Conservation (phyloP, 2,888 invertebrate species). For the Horisme vitalbata region DNA sequence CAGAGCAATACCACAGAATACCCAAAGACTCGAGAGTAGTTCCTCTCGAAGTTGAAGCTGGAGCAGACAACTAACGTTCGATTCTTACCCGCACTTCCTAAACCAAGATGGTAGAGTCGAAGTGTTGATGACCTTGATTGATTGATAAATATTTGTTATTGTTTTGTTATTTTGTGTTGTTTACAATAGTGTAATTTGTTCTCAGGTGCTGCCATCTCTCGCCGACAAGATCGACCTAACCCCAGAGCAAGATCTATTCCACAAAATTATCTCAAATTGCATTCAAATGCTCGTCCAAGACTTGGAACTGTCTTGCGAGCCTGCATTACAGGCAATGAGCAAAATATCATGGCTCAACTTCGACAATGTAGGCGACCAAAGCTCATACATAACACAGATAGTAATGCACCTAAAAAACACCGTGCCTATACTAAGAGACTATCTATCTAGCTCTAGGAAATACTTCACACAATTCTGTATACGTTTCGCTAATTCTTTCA, state of each 20-base stretch:
- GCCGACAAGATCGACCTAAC: constrained; percentile 91
- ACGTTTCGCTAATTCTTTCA: constrained; percentile 97
- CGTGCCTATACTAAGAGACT: constrained; percentile 94
- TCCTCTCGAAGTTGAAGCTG: too few relatives aligned
- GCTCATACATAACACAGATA: constrained; percentile 95
- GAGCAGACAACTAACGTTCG: too few relatives aligned
- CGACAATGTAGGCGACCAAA: constrained; percentile 98
- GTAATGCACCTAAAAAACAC: constrained; percentile 92
- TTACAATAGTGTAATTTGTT: too few relatives aligned
- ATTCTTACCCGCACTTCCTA: too few relatives aligned
- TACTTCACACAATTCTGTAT: constrained; percentile 99
- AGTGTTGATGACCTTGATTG: too few relatives aligned
- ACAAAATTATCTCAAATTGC: constrained; percentile 89
- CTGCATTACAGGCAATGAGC: constrained; percentile 94
- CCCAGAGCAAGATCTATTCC: constrained; percentile 93
- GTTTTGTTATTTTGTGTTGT: too few relatives aligned
- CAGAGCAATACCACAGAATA: too few relatives aligned
- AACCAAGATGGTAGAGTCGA: too few relatives aligned
- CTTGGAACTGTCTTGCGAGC: constrained; percentile 96
- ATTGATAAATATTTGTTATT: too few relatives aligned
- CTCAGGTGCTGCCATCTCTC: constrained; percentile 84
- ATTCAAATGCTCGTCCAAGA: constrained; percentile 96
- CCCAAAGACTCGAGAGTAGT: too few relatives aligned
- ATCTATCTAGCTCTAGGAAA: constrained; percentile 94
- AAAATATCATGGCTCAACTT: constrained; percentile 97